phyloP scores from a whole-genome alignment of 2,797 vertebrate genomes.

The Hirundo rustica region DNA sequence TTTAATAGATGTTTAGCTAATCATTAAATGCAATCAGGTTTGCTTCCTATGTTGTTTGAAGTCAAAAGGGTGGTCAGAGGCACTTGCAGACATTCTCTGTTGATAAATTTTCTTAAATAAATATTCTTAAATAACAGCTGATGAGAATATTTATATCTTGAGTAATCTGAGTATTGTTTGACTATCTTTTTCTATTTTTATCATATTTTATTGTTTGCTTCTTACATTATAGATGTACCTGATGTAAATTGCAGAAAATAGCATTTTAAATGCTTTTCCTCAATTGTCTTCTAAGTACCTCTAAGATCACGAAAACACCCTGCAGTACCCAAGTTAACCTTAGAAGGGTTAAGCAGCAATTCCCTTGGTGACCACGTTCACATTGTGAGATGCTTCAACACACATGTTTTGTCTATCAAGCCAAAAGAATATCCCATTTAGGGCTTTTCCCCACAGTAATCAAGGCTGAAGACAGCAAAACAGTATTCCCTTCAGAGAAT shows the following conservation, averaged over 20 bases:
- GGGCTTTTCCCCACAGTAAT: constrained; percentile 54
- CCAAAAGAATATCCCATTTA: constrained; percentile 20
- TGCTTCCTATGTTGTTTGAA: constrained; percentile 25
- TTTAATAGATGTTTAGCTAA: constrained; percentile 44
- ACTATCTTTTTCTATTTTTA: neutral
- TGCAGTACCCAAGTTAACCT: neutral
- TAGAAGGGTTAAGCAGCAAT: constrained; percentile 2
- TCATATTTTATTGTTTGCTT: neutral
- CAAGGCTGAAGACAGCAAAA: constrained; percentile 67
- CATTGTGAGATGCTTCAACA: neutral
- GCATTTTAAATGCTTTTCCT: neutral
- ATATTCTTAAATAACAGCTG: neutral
- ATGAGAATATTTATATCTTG: constrained; percentile 14
- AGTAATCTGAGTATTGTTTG: neutral
- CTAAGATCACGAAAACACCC: neutral
- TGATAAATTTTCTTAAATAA: neutral
- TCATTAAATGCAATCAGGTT: constrained; percentile 6
- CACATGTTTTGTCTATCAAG: constrained; percentile 57
- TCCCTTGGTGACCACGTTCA: constrained; percentile 8
- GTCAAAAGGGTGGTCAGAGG: neutral
- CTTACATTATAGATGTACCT: neutral
- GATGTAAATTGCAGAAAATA: constrained; percentile 40
- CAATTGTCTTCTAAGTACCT: constrained; percentile 40
- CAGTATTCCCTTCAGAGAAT: constrained; percentile 72
- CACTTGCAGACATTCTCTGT: neutral